Conservation (phyloP, 2,113 vertebrate species). For the Nipponia nippon region DNA sequence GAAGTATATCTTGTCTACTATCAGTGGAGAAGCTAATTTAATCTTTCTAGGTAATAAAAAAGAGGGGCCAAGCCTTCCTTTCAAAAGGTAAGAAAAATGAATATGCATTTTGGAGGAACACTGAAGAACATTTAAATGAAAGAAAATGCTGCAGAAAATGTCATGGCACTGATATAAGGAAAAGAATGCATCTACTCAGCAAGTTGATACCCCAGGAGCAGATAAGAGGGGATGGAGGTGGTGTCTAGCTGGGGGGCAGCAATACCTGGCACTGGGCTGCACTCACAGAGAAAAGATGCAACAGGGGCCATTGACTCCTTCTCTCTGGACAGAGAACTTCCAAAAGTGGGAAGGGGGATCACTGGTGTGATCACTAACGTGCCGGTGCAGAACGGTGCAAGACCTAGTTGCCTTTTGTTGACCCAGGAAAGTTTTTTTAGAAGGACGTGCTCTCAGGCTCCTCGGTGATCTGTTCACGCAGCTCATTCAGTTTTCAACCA, state of each 20-base stretch:
- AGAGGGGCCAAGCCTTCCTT: not conserved
- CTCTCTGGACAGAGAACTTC: not conserved
- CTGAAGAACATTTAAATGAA: not conserved
- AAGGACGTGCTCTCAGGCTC: not conserved
- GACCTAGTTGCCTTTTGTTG: not conserved
- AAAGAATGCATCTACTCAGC: not conserved
- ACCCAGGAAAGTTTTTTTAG: not conserved
- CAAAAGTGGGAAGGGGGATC: not conserved
- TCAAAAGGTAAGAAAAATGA: not conserved
- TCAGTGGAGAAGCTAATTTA: conserved; percentile 11
- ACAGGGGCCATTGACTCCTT: not conserved
- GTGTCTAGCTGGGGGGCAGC: not conserved
- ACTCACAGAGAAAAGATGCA: not conserved
- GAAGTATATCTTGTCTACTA: not conserved
- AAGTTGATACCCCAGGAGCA: not conserved
- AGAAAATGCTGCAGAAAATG: not conserved
- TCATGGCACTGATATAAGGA: not conserved
- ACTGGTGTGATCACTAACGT: rapidly evolving
- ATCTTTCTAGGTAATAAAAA: not conserved
- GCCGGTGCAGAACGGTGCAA: not conserved
- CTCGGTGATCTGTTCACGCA: not conserved
- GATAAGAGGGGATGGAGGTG: not conserved
- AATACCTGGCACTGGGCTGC: not conserved
- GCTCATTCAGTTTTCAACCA: not conserved
- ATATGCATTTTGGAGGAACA: not conserved